Evolutionary conservation across 2,797 vertebrate genomes (phyloP), one percentile per base, ranked within the genome.

Genomic region (Meda fulgida): DNA sequence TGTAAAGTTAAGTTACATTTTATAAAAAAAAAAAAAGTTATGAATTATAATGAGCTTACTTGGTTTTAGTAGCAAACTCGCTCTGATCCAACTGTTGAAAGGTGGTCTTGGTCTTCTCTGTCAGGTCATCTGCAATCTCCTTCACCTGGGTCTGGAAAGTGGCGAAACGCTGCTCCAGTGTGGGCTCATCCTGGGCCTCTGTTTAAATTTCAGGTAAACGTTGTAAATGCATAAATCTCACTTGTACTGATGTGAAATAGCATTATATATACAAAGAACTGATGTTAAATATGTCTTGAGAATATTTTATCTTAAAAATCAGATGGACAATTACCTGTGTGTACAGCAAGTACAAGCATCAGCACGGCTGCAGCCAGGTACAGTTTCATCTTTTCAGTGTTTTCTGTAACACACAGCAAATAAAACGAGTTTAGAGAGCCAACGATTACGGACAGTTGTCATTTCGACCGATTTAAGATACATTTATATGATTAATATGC

Each of bases 301-400:
- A 66, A 18, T 13, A 31, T 19, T 8, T 8, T 6, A 29, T 63
- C n/a, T 63, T 7, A 13, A 26, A n/a, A 13, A 26, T 26, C 0
- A 18, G 40, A 53, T 31, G 65, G 10, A 14, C 34, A 7, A 23
- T 5, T 81, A 97, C 97, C 95, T 92, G 95, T 89, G 86, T 91
- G 89, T 34, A 94, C 93, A 29, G 90, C 89, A 40, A 97, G 86
- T 40, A 92, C 95, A 91, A 95, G 88, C 87, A 95, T 55, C 88
- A 97, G 75, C 84, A 96, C 91, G 0, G 95, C 93, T 34, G 95
- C 85, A 1, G 94, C 94, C 1, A 96, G 89, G 63, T 89, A 88
- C 51, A 96, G 90, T 90, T 86, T 96, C 96, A 96, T 96, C 55
- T 89, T 92, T 83, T 11, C 16, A 65, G 86, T 73, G 79, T 70